Conservation (phyloP, 2,888 invertebrate genomes). For the Cantharis rustica region DNA sequence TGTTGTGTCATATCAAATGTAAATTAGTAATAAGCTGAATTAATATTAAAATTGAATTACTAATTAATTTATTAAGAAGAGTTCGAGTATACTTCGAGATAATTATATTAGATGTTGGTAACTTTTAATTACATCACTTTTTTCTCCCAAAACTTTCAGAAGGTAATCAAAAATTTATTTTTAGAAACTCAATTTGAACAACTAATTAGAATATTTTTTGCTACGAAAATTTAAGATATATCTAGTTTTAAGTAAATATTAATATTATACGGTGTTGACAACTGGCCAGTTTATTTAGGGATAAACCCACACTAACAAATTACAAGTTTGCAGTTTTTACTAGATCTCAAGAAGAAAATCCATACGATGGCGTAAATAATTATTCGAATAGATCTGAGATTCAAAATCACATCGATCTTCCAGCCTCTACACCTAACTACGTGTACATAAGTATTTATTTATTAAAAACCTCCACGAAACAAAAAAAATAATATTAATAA, state of each 20-base stretch:
- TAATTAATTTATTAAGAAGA: background rate
- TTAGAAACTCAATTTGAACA: background rate
- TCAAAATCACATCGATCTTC: no score
- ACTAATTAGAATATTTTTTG: background rate
- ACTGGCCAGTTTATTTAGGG: no score
- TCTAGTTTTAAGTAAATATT: background rate
- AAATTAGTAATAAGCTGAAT: background rate
- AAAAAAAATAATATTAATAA: no score
- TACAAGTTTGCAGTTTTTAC: no score
- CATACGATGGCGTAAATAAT: no score
- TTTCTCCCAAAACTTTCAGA: background rate
- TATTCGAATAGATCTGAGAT: no score
- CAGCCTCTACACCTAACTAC: no score
- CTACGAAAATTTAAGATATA: background rate
- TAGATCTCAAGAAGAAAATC: no score
- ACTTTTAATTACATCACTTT: background rate
- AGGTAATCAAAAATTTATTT: background rate
- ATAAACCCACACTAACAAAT: no score
- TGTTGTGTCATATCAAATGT: background rate
- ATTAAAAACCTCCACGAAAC: no score
- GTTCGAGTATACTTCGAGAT: background rate
- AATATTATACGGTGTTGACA: no score
- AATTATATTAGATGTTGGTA: background rate
- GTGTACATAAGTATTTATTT: no score
- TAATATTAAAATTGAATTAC: background rate